Conservation (phyloP, 2,113 vertebrate species). For the Lepidothrix coronata region DNA sequence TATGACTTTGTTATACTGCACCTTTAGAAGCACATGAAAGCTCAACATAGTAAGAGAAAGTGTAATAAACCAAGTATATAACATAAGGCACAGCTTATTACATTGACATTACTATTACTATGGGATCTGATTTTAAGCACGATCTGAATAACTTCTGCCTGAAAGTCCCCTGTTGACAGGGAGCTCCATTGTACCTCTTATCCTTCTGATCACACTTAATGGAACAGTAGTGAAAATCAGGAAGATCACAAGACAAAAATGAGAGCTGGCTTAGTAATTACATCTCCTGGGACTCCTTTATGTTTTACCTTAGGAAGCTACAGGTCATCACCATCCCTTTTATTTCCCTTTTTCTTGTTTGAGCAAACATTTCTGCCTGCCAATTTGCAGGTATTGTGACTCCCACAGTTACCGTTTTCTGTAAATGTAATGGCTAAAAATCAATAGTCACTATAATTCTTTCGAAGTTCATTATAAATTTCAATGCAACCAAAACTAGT, state of each 20-base stretch:
- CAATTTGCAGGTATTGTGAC: background rate
- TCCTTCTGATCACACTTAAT: background rate
- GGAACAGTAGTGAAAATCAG: background rate
- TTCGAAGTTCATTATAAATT: background rate
- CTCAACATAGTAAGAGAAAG: background rate
- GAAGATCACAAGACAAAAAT: background rate
- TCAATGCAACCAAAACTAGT: background rate
- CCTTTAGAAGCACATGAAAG: background rate
- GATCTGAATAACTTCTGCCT: background rate
- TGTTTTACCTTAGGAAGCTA: background rate
- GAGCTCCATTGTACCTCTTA: background rate
- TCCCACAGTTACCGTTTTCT: background rate
- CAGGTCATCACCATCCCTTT: background rate
- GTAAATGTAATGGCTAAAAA: background rate
- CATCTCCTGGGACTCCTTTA: background rate
- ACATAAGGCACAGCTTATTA: background rate
- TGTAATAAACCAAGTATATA: background rate
- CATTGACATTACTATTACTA: background rate
- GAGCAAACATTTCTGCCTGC: background rate
- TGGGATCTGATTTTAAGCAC: background rate
- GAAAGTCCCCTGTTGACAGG: background rate
- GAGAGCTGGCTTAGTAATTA: background rate
- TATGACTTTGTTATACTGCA: background rate
- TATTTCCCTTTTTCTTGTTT: background rate
- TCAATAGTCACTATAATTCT: background rate